Conservation (phyloP, 53 echinoderm and acorn worm genomes). For the Mesocentrotus franciscanus region DNA sequence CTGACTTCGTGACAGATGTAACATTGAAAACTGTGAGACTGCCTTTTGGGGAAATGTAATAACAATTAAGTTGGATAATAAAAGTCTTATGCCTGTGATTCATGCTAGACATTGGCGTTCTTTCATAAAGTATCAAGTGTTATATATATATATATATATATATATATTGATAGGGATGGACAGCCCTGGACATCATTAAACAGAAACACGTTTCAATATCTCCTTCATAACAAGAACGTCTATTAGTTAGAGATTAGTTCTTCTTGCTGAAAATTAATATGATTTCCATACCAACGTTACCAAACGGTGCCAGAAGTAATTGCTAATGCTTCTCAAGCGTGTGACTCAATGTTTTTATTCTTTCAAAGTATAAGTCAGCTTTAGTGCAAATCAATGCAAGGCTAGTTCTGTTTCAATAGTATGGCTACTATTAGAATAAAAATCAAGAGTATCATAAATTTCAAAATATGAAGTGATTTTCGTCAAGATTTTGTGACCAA, state of each 20-base stretch:
- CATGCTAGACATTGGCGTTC: neutral
- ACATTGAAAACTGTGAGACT: conserved; percentile 14
- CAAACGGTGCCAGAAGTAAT: neutral
- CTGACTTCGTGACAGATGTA: conserved; percentile 17
- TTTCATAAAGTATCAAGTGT: neutral
- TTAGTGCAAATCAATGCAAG: too few relatives aligned
- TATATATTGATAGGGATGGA: neutral
- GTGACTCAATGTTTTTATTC: too few relatives aligned
- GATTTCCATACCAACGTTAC: neutral
- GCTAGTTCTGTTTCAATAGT: too few relatives aligned
- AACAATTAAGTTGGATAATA: conserved; percentile 1
- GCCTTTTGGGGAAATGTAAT: neutral
- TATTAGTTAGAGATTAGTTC: neutral
- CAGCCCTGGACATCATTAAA: neutral
- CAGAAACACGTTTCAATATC: neutral
- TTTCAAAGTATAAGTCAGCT: too few relatives aligned
- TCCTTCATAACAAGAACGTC: neutral
- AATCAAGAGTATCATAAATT: too few relatives aligned
- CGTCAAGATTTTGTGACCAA: too few relatives aligned
- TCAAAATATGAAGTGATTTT: too few relatives aligned
- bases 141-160: neutral
- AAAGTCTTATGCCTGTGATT: neutral
- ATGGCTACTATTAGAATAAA: too few relatives aligned
- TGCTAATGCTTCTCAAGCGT: neutral
- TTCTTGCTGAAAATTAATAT: neutral